These are phyloP conservation scores for Ylistrum balloti DNA, from an alignment of 1,140 invertebrate species.

Conservation along the genomic window DNA sequence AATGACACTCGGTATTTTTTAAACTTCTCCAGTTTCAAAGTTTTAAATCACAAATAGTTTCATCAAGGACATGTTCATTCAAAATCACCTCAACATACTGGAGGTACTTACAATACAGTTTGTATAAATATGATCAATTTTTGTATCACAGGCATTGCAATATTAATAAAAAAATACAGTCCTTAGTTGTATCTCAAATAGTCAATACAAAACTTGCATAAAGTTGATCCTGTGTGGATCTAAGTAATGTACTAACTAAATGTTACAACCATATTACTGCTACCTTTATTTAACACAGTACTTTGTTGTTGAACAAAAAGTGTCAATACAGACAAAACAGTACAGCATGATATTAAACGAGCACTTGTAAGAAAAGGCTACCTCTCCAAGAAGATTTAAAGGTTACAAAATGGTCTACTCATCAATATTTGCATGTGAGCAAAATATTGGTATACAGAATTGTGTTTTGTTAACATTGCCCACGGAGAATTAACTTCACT, in stretches of 20 bases:
- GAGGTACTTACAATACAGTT: too few relatives aligned
- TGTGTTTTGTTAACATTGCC: not conserved
- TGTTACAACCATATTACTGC: too few relatives aligned
- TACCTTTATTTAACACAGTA: not conserved
- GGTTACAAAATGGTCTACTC: not conserved
- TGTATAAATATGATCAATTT: not conserved
- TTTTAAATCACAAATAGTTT: not conserved
- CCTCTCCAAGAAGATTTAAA: not conserved
- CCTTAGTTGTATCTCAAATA: not conserved
- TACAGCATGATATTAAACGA: not conserved
- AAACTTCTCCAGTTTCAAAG: not conserved
- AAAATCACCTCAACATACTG: not conserved
- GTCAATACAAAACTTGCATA: not conserved
- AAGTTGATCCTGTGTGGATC: not conserved
- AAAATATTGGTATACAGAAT: constrained; percentile 25
- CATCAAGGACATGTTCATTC: constrained; percentile 12
- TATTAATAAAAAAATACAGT: not conserved
- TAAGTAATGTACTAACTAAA: too few relatives aligned
- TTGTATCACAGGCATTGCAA: not conserved
- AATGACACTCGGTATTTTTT: not conserved
- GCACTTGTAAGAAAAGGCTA: not conserved
- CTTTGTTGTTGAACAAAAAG: not conserved
- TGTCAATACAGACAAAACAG: not conserved
- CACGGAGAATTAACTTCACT: not conserved
- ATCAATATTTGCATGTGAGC: not conserved